Evolutionary conservation across 2,888 invertebrate genomes (phyloP), one percentile per base, ranked within the genome.

Genomic region (Diaprepes abbreviatus): DNA sequence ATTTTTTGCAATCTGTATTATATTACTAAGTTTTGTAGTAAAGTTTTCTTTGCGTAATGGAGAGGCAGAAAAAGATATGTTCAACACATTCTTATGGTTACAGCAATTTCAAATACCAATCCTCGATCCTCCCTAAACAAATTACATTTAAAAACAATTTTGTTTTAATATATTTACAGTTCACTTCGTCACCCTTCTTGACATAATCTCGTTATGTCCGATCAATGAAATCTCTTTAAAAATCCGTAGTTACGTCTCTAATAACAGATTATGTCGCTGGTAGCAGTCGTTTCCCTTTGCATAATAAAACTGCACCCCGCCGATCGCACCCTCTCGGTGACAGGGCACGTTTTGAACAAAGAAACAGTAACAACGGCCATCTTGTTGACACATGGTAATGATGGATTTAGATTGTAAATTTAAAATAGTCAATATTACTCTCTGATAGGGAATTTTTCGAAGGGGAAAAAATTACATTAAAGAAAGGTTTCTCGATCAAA

Each of bases 351-450:
- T 50, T 45, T 40, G 63, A 69, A 70, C 69, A 70, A 70, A 63
- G 58, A 52, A 58, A 64, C 28, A n/a, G 21, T 52, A 50, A 64
- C 59, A 64, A 50, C 69, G 55, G 69, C 69, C 69, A 70, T 70
- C 69, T 70, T 70, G 69, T 73, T 71, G 71, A 72, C 69, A 68
- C 63, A 63, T 63, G 68, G 68, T 57, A 67, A 58, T 66, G 50
- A 66, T 59, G 40, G 16, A 63, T 12, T 31, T 10, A 38, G 21
- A 38, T 38, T 12, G 24, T 21, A 28, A 28, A 1, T 28, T 28
- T 50, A 24, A 24, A 24, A 24, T 24, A 24, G 24, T 24, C 24
- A n/a, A n/a, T n/a, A n/a, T n/a, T n/a, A n/a, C n/a, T n/a, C n/a
- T n/a, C n/a, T n/a, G n/a, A n/a, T n/a, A n/a, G n/a, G n/a, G n/a